Evolutionary conservation across 1,140 invertebrate species (phyloP).

Genomic region (Scaptodrosophila lebanonensis): DNA sequence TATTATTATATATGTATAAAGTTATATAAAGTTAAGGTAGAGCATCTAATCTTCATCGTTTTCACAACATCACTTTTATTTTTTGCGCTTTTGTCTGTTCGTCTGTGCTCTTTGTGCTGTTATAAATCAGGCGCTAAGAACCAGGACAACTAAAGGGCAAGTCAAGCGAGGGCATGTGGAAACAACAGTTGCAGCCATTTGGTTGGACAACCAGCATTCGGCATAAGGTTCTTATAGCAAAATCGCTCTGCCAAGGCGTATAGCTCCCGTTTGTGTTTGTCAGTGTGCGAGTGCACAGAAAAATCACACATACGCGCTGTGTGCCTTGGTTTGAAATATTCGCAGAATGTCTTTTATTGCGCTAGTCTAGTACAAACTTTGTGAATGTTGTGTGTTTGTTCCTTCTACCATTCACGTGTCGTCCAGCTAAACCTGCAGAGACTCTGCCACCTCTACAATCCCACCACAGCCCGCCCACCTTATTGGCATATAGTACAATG

Average conservation of each 20-base stretch:
- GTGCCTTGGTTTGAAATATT: slow-evolving; percentile 60
- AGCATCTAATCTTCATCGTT: slow-evolving; percentile 28
- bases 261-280: slow-evolving; percentile 25
- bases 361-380: slow-evolving; percentile 45
- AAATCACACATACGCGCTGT: slow-evolving; percentile 52
- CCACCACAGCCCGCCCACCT: slow-evolving; percentile 57
- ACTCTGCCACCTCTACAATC: slow-evolving; percentile 14
- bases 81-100: slow-evolving; percentile 9
- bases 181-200: slow-evolving; percentile 41
- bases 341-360: slow-evolving; percentile 67
- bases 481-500: slow-evolving; percentile 45
- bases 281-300: slow-evolving; percentile 8
- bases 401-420: background rate
- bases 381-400: slow-evolving; percentile 1
- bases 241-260: slow-evolving; percentile 48
- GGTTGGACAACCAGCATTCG: slow-evolving; percentile 27
- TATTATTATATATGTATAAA: no score
- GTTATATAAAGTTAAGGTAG: no score
- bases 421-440: slow-evolving; percentile 1
- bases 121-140: slow-evolving; percentile 74
- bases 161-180: slow-evolving; percentile 17
- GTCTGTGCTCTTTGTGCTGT: slow-evolving; percentile 33
- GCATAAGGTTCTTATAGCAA: slow-evolving; percentile 64
- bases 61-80: slow-evolving; percentile 3
- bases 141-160: slow-evolving; percentile 47